These are phyloP conservation scores for Brachypteracias leptosomus DNA, from an alignment of 2,113 vertebrate genomes.

Conservation along the genomic window DNA sequence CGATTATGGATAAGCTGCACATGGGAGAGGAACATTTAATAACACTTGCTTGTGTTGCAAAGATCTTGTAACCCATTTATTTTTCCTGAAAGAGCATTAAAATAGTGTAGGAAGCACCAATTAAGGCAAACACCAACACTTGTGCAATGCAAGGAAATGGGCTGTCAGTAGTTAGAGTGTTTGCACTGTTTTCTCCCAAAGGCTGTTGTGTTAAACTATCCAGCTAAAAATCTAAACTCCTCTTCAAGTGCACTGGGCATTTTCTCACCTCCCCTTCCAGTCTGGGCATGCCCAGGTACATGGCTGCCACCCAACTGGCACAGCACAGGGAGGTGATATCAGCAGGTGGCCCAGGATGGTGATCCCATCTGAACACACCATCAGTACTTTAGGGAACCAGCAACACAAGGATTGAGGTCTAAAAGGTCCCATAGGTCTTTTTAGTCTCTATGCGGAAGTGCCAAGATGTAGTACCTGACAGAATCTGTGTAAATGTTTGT, in stretches of 20 bases:
- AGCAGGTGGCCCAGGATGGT: not conserved
- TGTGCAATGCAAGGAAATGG: not conserved
- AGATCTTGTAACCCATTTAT: not conserved
- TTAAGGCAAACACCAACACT: not conserved
- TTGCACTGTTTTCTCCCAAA: not conserved
- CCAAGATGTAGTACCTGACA: not conserved
- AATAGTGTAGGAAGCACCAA: not conserved
- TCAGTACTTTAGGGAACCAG: not conserved
- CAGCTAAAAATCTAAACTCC: not conserved
- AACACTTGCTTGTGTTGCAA: not conserved
- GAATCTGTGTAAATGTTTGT: fast-evolving
- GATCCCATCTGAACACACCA: not conserved
- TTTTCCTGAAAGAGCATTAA: not conserved
- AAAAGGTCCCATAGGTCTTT: not conserved
- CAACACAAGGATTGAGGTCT: not conserved
- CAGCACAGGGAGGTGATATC: fast-evolving
- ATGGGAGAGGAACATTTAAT: not conserved
- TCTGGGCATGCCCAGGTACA: fast-evolving
- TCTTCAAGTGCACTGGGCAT: fast-evolving
- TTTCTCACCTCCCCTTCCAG: not conserved
- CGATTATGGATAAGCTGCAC: not conserved
- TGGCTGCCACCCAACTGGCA: not conserved
- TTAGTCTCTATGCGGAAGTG: not conserved
- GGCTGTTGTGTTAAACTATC: not conserved
- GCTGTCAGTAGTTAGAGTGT: not conserved